Conservation (phyloP, 2,888 invertebrate genomes). For the Pycnomerus fuliginosus region DNA sequence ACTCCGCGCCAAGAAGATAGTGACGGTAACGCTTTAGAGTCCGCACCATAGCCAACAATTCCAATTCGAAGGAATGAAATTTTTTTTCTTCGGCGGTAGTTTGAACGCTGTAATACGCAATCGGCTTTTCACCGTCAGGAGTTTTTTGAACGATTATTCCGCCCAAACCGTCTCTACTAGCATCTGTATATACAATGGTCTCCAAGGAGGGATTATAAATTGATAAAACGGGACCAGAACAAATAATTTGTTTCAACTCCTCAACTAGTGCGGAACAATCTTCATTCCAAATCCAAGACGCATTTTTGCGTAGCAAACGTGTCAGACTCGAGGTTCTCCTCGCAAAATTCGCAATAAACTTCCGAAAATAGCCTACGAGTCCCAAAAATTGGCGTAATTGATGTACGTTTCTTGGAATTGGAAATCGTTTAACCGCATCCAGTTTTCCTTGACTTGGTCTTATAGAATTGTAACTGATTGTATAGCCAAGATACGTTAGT, state of each 20-base stretch:
- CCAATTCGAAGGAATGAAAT: constrained; percentile 39
- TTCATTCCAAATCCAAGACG: constrained; percentile 17
- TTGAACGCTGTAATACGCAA: constrained; percentile 35
- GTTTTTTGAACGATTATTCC: constrained; percentile 16
- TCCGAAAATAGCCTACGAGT: constrained; percentile 2
- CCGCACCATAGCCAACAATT: constrained; percentile 39
- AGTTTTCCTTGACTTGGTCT: constrained; percentile 6
- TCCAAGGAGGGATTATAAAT: constrained; percentile 14
- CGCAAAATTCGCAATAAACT: constrained; percentile 1
- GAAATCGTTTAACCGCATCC: constrained; percentile 4
- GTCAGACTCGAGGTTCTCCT: constrained; percentile 15
- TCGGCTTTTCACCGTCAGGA: constrained; percentile 7
- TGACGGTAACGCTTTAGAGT: constrained; percentile 30
- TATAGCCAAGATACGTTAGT: constrained; percentile 17
- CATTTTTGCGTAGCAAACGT: constrained; percentile 13
- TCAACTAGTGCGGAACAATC: constrained; percentile 5
- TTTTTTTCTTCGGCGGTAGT: constrained; percentile 32
- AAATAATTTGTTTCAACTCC: constrained; percentile 4
- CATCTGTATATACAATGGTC: constrained; percentile 20
- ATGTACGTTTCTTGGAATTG: constrained; percentile 1
- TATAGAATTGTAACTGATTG: constrained; percentile 7
- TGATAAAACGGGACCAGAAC: background rate
- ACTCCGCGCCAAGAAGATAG: constrained; percentile 31
- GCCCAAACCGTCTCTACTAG: constrained; percentile 18
- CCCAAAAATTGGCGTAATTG: constrained; percentile 4